phyloP scores from a whole-genome alignment of 2,888 invertebrate genomes.

The Aphidius colemani region DNA sequence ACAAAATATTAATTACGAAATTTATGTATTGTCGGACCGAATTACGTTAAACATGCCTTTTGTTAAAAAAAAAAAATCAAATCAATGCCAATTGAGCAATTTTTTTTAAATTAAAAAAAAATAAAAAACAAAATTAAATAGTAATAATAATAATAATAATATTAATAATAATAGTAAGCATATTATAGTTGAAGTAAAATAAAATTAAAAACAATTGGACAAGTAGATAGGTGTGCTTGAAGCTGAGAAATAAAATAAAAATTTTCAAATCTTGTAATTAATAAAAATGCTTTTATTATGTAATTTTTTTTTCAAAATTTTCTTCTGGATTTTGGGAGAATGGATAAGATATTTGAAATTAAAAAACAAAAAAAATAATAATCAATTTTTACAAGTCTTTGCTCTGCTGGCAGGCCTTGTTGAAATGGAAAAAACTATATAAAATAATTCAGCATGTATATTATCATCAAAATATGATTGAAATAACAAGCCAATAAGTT shows the following conservation, averaged over 20 bases:
- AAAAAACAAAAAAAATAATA: slow-evolving; percentile 39
- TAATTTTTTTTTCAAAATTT: slow-evolving; percentile 2
- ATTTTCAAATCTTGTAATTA: neutral
- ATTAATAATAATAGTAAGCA: slow-evolving; percentile 2
- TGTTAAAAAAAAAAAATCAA: slow-evolving; percentile 30
- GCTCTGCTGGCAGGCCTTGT: slow-evolving; percentile 60
- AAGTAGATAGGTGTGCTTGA: slow-evolving; percentile 1
- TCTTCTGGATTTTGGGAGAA: neutral
- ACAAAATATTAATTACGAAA: slow-evolving; percentile 26
- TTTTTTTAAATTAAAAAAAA: neutral
- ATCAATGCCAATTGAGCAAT: slow-evolving; percentile 17
- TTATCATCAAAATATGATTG: too few relatives aligned
- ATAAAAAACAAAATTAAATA: slow-evolving; percentile 11
- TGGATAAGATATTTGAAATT: neutral
- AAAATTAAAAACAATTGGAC: slow-evolving; percentile 15
- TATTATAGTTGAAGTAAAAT: slow-evolving; percentile 10
- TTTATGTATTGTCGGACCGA: slow-evolving; percentile 31
- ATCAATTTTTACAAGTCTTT: slow-evolving; percentile 43
- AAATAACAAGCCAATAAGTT: too few relatives aligned
- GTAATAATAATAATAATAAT: slow-evolving; percentile 6
- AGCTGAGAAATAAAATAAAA: neutral
- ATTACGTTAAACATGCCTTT: slow-evolving; percentile 36
- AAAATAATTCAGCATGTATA: too few relatives aligned
- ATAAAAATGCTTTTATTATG: neutral
- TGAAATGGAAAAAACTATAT: too few relatives aligned